Evolutionary conservation across 2,113 vertebrate genomes (phyloP), one percentile per base, ranked within the genome.

Genomic region (rabbit (Oryctolagus cuniculus)): DNA sequence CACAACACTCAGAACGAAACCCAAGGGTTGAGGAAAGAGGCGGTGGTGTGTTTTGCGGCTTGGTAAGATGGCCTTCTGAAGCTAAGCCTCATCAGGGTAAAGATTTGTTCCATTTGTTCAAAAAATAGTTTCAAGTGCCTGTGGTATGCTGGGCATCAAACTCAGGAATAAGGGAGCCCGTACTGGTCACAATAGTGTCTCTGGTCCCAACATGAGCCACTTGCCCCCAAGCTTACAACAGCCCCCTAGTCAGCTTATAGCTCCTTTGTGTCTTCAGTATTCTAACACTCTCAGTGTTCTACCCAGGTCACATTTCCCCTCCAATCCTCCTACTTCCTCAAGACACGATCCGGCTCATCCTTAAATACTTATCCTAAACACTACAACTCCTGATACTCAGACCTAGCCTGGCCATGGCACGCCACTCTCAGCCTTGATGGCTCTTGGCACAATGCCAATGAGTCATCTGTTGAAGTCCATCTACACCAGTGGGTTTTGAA

Each of bases 211-310:
- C 5, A 9, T 1, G 13, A 79, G 38, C 38, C 22, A 0, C 17
- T 34, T 22, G 58, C 1, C 12, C 10, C n/a, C 5, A 16, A 5
- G 73, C 3, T 69, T 25, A 38, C 51, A 31, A 13, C 17, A 15
- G 29, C n/a, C 31, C n/a, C 3, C 27, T 22, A 38, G 53, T 10
- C 34, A 27, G 13, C 7, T 29, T 11, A 36, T 10, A 17, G 67
- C 31, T 13, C 53, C 55, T 63, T 21, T 24, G 22, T 11, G 19
- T 38, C 70, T 36, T n/a, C 64, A 27, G 36, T 10, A 0, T n/a
- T 21, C 64, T 21, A 29, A 5, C 0, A 27, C 0, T 0, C 38
- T 79, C 38, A 63, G 51, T 21, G 3, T 16, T 75, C 53, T 16
- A 51, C 63, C 29, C 53, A 31, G 24, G 44, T 63, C 58, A 55